phyloP scores from a whole-genome alignment of 2,797 vertebrate species.

The Ctenopoma kingsleyae region DNA sequence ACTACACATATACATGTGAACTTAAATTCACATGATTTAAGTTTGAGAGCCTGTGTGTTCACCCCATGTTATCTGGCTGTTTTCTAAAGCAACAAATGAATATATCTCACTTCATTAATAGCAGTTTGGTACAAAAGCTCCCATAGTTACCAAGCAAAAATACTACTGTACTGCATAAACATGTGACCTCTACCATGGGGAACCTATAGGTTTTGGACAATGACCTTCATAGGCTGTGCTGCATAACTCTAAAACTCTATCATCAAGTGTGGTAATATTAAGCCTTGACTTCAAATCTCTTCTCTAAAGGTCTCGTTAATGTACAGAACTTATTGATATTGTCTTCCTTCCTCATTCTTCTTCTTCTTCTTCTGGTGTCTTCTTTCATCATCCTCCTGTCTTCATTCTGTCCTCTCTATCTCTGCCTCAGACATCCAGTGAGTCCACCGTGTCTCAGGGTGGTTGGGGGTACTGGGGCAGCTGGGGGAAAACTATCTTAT shows the following conservation, averaged over 20 bases:
- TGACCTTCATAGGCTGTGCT: not conserved
- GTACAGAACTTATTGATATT: too few species aligned
- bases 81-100: too few species aligned
- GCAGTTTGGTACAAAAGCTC: too few species aligned
- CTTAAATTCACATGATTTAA: too few species aligned
- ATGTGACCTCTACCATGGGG: not conserved
- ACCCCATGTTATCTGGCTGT: too few species aligned
- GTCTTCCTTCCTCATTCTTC: not conserved
- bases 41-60: too few species aligned
- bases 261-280: not conserved
- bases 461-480: conserved; percentile 97
- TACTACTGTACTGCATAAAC: too few species aligned
- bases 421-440: conserved; percentile 69
- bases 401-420: not conserved
- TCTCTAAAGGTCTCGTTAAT: not conserved
- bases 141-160: too few species aligned
- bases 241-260: not conserved
- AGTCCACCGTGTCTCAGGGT: conserved; percentile 83
- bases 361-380: not conserved
- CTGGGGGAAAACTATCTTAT: conserved; percentile 95
- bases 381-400: too few species aligned
- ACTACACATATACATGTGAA: not conserved
- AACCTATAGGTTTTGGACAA: not conserved
- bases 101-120: too few species aligned
- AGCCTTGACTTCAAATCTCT: not conserved